Base-by-base conservation (phyloP, 2,113 vertebrate species). In the Hystrix brachyura region DNA sequence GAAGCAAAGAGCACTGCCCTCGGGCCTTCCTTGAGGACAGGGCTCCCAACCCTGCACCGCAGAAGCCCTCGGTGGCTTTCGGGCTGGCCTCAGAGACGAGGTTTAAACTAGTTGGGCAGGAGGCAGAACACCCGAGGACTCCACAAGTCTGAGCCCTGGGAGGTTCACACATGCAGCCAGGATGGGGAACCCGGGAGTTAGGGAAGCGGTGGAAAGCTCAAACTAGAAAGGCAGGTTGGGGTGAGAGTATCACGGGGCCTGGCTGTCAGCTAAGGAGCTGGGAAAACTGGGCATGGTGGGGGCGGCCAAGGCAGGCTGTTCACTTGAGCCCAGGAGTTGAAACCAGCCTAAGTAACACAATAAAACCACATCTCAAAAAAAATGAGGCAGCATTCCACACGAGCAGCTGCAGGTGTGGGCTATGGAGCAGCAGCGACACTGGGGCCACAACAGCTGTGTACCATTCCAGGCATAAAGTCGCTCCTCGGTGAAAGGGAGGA, bases 351-450 rank as follows among this genome's bases (percentile, higher is more conserved):
- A 46, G 38, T 78, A 82, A 72, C 18, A 18, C 5, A 43, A 38
- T 15, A 29, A 46, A n/a, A 72, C 29, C 32, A 65, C 23, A 21
- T 62, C 55, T 62, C 55, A n/a, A 46, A 29, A 51, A 43, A 62
- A 69, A 46, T 23, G 57, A 14, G 34, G 55, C 25, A 8, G 25
- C 59, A 48, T 38, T 27, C 43, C 51, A 46, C 23, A 38, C 23
- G 80, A 79, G 17, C 27, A 23, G 8, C 80, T 48, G 27, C 55
- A 83, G 43, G 87, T 17, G 72, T 48, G 43, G 51, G 46, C 81
- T 55, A 92, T 7, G 12, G 23, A 27, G 67, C 1, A 0, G n/a
- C 55, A 9, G 21, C 1, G 1, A 34, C 3, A 7, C 32, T 14
- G 25, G 87, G 80, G 38, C 57, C 81, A 87, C 11, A 38, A 19